Evolutionary conservation across 2,797 vertebrate species (phyloP).

Genomic region (Onychomys torridus): DNA sequence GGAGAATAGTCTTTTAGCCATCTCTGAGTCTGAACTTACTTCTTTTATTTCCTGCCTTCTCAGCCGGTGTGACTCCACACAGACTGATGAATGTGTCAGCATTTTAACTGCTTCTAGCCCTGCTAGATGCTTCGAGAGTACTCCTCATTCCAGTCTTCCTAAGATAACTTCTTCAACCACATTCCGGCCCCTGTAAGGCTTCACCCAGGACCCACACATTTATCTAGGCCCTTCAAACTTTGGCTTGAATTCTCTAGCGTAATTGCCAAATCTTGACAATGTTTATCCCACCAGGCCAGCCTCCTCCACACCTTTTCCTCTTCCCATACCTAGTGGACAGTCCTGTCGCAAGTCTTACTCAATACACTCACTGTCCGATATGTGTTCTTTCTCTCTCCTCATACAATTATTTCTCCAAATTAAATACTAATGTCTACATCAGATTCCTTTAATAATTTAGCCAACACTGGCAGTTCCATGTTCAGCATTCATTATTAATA

Average conservation of each 20-base stretch:
- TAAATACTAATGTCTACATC: constrained; percentile 25
- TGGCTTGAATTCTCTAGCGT: background rate
- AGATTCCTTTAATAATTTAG: background rate
- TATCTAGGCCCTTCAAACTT: background rate
- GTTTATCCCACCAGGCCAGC: background rate
- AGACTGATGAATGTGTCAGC: background rate
- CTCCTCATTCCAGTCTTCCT: background rate
- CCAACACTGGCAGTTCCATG: background rate
- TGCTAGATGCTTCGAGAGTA: background rate
- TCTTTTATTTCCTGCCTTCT: background rate
- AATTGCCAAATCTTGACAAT: background rate
- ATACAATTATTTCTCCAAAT: background rate
- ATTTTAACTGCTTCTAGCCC: background rate
- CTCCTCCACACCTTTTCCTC: background rate
- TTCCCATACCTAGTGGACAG: background rate
- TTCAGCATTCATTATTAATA: background rate
- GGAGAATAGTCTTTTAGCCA: background rate
- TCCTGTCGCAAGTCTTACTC: background rate
- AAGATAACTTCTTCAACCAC: background rate
- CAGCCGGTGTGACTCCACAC: background rate
- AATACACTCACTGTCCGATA: background rate
- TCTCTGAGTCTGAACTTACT: background rate
- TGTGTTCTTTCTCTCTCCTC: background rate
- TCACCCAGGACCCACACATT: background rate
- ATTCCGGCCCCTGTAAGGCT: background rate